Evolutionary conservation across 2,797 vertebrate species (phyloP).

Genomic region (Ciconia nigra): DNA sequence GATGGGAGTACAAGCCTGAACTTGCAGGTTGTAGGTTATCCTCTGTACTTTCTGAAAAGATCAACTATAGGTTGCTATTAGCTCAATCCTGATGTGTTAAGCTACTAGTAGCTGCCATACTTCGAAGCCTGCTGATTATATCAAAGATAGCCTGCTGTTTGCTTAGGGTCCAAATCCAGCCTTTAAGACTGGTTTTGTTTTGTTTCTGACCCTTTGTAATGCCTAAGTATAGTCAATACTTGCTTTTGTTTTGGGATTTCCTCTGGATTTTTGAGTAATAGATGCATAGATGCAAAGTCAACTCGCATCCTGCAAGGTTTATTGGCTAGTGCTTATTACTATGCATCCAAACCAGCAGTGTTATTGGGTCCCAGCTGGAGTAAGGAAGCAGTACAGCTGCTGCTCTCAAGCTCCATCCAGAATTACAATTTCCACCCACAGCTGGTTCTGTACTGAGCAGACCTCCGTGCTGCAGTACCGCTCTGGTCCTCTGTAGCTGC

Average conservation of each 20-base stretch:
- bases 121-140: background rate
- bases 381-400: background rate
- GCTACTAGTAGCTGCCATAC: background rate
- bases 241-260: background rate
- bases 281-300: background rate
- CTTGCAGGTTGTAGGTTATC: background rate
- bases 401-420: background rate
- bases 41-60: background rate
- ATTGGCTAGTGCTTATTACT: background rate
- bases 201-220: background rate
- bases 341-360: background rate
- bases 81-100: background rate
- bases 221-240: background rate
- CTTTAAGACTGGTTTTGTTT: background rate
- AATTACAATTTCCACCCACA: background rate
- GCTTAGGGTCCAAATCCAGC: background rate
- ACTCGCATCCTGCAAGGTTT: background rate
- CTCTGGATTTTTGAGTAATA: background rate
- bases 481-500: background rate
- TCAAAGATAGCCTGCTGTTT: background rate
- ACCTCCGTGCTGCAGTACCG: accelerated
- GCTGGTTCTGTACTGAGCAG: background rate
- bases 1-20: background rate
- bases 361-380: background rate
- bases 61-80: background rate